Conservation (phyloP, 1,140 invertebrate genomes). For the Pseudomyrmex concolor region DNA sequence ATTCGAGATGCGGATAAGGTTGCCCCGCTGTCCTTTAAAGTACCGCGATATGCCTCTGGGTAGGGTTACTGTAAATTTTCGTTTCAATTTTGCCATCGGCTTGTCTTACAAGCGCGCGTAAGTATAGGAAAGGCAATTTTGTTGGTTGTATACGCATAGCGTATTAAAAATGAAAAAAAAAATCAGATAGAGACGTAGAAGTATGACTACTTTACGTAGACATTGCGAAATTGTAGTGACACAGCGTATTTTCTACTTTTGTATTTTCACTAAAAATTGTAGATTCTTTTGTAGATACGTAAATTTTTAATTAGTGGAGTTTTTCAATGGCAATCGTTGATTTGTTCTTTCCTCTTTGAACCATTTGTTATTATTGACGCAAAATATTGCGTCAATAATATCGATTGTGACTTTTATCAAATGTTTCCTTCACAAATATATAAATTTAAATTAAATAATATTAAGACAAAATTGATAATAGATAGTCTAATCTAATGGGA, state of each 20-base stretch:
- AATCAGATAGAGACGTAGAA: neutral
- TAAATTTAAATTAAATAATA: neutral
- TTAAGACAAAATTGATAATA: neutral
- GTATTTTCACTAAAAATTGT: neutral
- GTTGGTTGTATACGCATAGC: neutral
- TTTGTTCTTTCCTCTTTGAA: neutral
- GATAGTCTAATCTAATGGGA: neutral
- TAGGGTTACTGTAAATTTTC: slow-evolving; percentile 63
- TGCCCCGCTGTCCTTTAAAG: slow-evolving; percentile 55
- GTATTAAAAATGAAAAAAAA: slow-evolving; percentile 7
- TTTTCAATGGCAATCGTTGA: slow-evolving; percentile 4
- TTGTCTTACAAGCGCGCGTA: neutral
- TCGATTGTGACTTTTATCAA: neutral
- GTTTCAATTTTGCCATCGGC: slow-evolving; percentile 38
- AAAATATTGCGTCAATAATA: neutral
- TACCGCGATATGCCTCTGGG: slow-evolving; percentile 35
- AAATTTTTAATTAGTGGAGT: slow-evolving; percentile 20
- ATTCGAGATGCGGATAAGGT: slow-evolving; percentile 67
- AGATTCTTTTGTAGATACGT: neutral
- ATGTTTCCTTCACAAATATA: neutral
- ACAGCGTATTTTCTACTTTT: slow-evolving; percentile 8
- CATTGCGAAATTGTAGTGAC: neutral
- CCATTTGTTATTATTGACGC: neutral
- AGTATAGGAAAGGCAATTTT: slow-evolving; percentile 47
- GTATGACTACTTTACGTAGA: no score